A percentile compares a stretch with the other conserved stretches of the same genome.
Evolutionary conservation across 2,797 vertebrate genomes (phyloP).

Genomic region (Enoplosus armatus): DNA sequence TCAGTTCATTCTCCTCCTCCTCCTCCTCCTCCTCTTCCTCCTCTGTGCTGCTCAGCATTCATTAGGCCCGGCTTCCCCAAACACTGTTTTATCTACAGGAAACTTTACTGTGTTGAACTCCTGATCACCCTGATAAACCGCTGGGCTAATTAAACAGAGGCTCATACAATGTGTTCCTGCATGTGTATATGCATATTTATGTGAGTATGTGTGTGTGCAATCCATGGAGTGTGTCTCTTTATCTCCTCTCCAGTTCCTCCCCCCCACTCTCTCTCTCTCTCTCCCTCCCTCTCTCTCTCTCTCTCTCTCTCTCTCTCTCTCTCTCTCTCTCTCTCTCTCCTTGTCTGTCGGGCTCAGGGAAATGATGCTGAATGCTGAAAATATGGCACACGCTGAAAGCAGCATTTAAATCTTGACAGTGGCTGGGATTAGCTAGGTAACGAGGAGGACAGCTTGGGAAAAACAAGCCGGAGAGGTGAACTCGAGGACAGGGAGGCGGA

Average conservation of each 20-base stretch:
- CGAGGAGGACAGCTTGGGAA: constrained; percentile 79
- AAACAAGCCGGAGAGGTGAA: constrained; percentile 84
- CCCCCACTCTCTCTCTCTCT: constrained; percentile 25
- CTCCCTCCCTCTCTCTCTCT: constrained; percentile 72
- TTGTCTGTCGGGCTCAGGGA: constrained; percentile 81
- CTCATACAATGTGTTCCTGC: constrained; percentile 73
- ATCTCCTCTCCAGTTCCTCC: constrained; percentile 71
- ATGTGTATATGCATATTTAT: constrained; percentile 74
- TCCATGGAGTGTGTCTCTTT: constrained; percentile 79
- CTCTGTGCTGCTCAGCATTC: constrained; percentile 70
- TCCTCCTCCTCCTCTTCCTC: constrained; percentile 29
- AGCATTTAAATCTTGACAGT: constrained; percentile 86
- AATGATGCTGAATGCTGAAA: constrained; percentile 81
- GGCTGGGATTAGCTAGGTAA: constrained; percentile 85
- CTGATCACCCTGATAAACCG: constrained; percentile 84
- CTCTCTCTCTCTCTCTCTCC: constrained; percentile 56
- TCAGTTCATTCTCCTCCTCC: constrained; percentile 36
- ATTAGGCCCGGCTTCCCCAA: constrained; percentile 71
- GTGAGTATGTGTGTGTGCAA: constrained; percentile 73
- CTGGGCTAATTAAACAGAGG: constrained; percentile 84
- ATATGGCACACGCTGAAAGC: constrained; percentile 82
- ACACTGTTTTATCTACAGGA: constrained; percentile 81
- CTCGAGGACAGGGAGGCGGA: constrained; percentile 80
- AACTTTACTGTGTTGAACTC: constrained; percentile 83
- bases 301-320: constrained; percentile 50